Base-by-base conservation (phyloP, 2,113 vertebrate species). In the Sorex fumeus region DNA sequence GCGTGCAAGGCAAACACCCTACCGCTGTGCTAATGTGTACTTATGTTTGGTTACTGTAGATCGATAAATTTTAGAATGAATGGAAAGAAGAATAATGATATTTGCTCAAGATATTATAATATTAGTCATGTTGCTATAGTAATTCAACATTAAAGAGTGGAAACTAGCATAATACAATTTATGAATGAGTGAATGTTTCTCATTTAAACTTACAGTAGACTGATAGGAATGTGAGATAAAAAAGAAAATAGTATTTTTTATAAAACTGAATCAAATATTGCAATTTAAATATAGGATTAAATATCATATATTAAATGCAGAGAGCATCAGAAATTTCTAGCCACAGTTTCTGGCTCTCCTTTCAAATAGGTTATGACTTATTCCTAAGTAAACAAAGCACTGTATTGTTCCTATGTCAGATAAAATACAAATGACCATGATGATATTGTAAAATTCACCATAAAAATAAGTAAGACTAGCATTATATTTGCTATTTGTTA, bases 51-150 rank as follows among this genome's bases (percentile, higher is more conserved):
- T 82, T 62, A 27, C 36, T 47, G 11, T 72, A 83, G 19, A 67
- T 67, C 70, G 72, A 50, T 69, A 94, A 0, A 6, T 18, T 28
- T 66, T 62, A 66, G 87, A 88, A 74, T 84, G 19, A 93, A 47
- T 66, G 30, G 47, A 15, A 84, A 93, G 27, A 50, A 8, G 71
- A 76, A 57, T 71, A 12, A 87, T 84, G 47, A 8, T 81, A 12
- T 76, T 93, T 84, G 27, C 15, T n/a, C 88, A 1, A 28, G 43
- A 78, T 27, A 69, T 50, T 57, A 82, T 19, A 94, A 45, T 23
- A 75, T 34, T 67, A 80, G 72, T 36, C 25, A 25, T 36, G 28
- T 5, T 83, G 28, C 64, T 60, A 70, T 28, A 79, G 6, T 16
- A 5, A 75, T 70, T 72, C 10, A 36, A 77, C 47, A 9, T 66